Evolutionary conservation across 2,888 invertebrate species (phyloP).

Genomic region (Trachelus stipa): DNA sequence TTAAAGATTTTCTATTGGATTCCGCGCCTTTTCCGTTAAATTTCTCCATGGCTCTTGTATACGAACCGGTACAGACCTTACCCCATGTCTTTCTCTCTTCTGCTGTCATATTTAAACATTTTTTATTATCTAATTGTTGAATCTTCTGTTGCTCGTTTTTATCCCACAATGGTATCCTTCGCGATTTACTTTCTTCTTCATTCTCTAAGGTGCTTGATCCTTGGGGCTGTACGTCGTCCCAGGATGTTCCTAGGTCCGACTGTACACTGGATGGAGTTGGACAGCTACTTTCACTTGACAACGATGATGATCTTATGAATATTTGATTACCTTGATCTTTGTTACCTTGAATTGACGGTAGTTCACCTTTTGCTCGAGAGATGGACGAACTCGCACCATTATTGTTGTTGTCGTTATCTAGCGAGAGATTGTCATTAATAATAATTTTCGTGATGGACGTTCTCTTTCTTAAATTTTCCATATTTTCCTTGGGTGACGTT

Average conservation of each 20-base stretch:
- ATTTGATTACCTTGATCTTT: constrained; percentile 32
- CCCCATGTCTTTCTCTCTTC: constrained; percentile 61
- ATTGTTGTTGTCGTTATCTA: constrained; percentile 30
- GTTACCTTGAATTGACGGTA: constrained; percentile 21
- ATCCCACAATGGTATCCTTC: constrained; percentile 22
- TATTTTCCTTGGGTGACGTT: constrained; percentile 53
- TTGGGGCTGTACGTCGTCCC: constrained; percentile 54
- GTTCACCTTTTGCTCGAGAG: constrained; percentile 37
- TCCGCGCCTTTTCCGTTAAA: constrained; percentile 55
- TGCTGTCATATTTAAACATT: constrained; percentile 25
- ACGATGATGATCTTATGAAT: constrained; percentile 51
- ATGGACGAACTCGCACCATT: constrained; percentile 25
- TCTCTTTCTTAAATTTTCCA: constrained; percentile 58
- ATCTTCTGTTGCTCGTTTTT: constrained; percentile 22
- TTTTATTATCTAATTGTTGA: background rate
- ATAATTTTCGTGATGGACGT: constrained; percentile 60
- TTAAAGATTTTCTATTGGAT: constrained; percentile 35
- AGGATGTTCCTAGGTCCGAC: constrained; percentile 54
- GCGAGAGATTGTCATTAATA: constrained; percentile 48
- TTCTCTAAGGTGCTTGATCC: constrained; percentile 43
- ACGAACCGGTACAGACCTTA: constrained; percentile 66
- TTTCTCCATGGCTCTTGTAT: constrained; percentile 66
- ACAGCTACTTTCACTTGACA: constrained; percentile 58
- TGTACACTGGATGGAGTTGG: constrained; percentile 56
- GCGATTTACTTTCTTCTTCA: constrained; percentile 32